Base-by-base conservation (phyloP, 2,888 invertebrate genomes). In the Lycocerus yunnanus region DNA sequence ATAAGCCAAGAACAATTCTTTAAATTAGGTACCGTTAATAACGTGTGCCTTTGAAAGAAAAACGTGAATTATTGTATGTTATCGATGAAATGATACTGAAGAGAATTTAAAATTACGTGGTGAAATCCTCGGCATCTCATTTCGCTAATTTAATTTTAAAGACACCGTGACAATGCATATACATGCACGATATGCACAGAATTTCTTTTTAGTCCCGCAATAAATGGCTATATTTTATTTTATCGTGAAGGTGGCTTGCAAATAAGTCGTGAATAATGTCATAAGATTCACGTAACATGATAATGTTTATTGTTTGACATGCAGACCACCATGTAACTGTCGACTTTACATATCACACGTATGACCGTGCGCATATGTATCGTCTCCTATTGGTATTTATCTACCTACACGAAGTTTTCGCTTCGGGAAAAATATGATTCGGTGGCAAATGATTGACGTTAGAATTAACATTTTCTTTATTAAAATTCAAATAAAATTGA, bases 241-340 rank as follows among this genome's bases (percentile, higher is more conserved):
- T 72, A 72, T 75, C 69, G 61, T 72, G 75, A 75, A 75, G 66
- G 72, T 69, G 63, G 66, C 69, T 75, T 75, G 75, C 71, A 74
- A 76, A 76, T 76, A 76, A 76, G 70, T 76, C 73, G 69, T 76
- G 76, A 76, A 78, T 81, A 81, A 81, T 81, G 80, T 80, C 78
- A 75, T 71, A 78, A 80, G 80, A 80, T 80, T 80, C 80, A 77
- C 79, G 81, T 80, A 79, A 81, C 79, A 66, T 75, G 81, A 81
- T 81, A 81, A 76, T 79, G 78, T 80, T 80, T 78, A 78, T 80
- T 80, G 81, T 79, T 78, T 81, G 81, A 81, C 81, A 79, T 77
- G 78, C 77, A 68, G 80, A 81, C 81, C 81, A 80, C 81, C 81
- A 72, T 79, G 81, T 80, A 80, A 77, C 74, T 76, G 77, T 75